Conservation (phyloP, 2,113 vertebrate species). For the Apeltes quadracus region DNA sequence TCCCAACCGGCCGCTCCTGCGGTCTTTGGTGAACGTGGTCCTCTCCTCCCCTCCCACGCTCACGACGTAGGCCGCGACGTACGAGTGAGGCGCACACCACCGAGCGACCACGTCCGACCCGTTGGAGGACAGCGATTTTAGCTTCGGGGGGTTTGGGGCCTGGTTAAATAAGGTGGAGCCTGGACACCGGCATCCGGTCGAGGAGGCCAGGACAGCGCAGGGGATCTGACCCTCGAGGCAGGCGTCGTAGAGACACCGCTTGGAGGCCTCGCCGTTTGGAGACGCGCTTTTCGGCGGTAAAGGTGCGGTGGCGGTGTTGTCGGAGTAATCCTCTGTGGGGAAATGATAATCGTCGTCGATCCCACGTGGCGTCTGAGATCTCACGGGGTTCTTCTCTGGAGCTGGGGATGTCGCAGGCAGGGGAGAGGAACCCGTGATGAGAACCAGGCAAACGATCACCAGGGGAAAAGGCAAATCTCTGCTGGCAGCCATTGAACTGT, state of each 20-base stretch:
- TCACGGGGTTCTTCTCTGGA: background rate
- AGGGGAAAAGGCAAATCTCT: conserved; percentile 17
- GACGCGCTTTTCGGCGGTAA: accelerated
- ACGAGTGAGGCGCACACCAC: conserved; percentile 79
- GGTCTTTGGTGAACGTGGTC: background rate
- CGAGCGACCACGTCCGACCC: conserved; percentile 57
- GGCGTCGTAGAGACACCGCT: conserved; percentile 63
- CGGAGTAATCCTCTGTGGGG: conserved; percentile 14
- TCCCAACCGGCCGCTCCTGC: conserved; percentile 39
- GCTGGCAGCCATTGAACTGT: conserved; percentile 42
- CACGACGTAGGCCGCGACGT: conserved; percentile 62
- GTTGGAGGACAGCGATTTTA: conserved; percentile 47
- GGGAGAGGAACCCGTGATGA: conserved; percentile 42
- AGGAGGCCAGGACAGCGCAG: conserved; percentile 32
- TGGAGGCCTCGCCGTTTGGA: accelerated
- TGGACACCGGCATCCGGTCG: conserved; percentile 67
- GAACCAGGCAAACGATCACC: conserved; percentile 50
- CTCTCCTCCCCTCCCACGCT: conserved; percentile 41
- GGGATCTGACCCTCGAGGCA: conserved; percentile 67
- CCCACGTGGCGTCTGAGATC: background rate
- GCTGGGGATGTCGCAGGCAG: conserved; percentile 27
- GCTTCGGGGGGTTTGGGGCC: conserved; percentile 49
- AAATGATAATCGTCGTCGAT: accelerated
- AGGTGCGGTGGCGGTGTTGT: accelerated
- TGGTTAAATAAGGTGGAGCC: conserved; percentile 34